Percentiles rank a stretch among this genome's conserved stretches.
Evolutionary conservation across 1,140 invertebrate genomes (phyloP).

Genomic region (Drosophila mauritiana): DNA sequence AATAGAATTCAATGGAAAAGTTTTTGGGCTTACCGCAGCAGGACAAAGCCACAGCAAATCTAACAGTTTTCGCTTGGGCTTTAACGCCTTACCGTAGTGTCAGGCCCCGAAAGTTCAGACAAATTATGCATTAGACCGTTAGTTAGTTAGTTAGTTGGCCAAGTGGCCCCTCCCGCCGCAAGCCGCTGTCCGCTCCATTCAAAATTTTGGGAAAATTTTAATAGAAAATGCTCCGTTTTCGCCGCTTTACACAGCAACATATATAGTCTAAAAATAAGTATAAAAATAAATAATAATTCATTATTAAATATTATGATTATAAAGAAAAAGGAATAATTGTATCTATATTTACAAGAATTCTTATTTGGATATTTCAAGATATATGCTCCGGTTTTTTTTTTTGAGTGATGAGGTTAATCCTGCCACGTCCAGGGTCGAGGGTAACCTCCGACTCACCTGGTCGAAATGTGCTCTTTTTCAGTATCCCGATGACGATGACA

Average conservation of each 20-base stretch:
- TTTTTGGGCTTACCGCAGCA: conserved; percentile 60
- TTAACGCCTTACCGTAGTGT: conserved; percentile 49
- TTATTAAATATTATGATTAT: too few relatives aligned
- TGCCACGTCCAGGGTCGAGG: conserved; percentile 10
- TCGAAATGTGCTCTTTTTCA: conserved; percentile 30
- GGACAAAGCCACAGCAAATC: conserved; percentile 63
- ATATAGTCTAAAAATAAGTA: not conserved
- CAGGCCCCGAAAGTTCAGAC: conserved; percentile 67
- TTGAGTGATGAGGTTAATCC: not conserved
- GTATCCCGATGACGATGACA: conserved; percentile 44
- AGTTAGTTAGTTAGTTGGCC: conserved; percentile 65
- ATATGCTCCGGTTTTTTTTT: not conserved
- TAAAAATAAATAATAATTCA: too few relatives aligned
- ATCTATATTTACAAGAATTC: too few relatives aligned
- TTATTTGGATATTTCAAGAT: not conserved
- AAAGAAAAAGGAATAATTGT: too few relatives aligned
- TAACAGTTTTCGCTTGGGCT: conserved; percentile 39
- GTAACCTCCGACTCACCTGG: conserved; percentile 32
- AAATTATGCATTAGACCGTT: conserved; percentile 80
- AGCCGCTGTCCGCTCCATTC: conserved; percentile 8
- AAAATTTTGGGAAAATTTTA: conserved; percentile 45
- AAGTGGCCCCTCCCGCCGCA: conserved; percentile 29
- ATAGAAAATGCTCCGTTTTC: conserved; percentile 26
- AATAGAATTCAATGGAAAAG: conserved; percentile 78
- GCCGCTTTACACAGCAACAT: too few relatives aligned